phyloP scores from a whole-genome alignment of 1,140 invertebrate species.

The Epicauta chinensis region DNA sequence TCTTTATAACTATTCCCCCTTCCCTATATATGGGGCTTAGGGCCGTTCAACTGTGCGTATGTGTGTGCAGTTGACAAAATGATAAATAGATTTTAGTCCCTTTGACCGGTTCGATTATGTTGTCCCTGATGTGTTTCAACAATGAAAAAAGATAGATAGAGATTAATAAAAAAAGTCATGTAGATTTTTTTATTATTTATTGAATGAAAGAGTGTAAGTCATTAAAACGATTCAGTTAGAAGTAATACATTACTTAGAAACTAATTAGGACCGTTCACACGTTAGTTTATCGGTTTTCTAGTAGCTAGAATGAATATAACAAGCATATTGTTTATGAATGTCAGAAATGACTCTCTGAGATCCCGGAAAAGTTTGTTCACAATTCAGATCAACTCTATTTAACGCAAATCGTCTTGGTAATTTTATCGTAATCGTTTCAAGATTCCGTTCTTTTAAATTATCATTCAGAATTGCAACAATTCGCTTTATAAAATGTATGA shows the following conservation, averaged over 20 bases:
- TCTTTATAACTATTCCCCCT: conserved; percentile 21
- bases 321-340: conserved; percentile 15
- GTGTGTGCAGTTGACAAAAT: conserved; percentile 34
- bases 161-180: too few relatives aligned
- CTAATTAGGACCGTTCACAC: conserved; percentile 26
- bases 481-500: too few relatives aligned
- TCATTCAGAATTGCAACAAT: too few relatives aligned
- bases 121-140: neutral
- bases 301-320: conserved; percentile 3
- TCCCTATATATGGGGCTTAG: conserved; percentile 15
- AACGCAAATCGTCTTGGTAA: too few relatives aligned
- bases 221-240: conserved; percentile 20
- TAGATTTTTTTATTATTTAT: too few relatives aligned
- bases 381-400: too few relatives aligned
- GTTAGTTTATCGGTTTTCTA: conserved; percentile 20
- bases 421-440: too few relatives aligned
- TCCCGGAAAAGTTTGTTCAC: conserved; percentile 17
- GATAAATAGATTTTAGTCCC: conserved; percentile 35
- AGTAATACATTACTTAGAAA: conserved; percentile 10
- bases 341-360: neutral
- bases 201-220: conserved; percentile 2
- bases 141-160: too few relatives aligned
- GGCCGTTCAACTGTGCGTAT: conserved; percentile 20
- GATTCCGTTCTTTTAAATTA: too few relatives aligned
- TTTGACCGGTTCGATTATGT: conserved; percentile 33